Evolutionary conservation across 2,888 invertebrate genomes (phyloP).

Genomic region (Troilus luridus): DNA sequence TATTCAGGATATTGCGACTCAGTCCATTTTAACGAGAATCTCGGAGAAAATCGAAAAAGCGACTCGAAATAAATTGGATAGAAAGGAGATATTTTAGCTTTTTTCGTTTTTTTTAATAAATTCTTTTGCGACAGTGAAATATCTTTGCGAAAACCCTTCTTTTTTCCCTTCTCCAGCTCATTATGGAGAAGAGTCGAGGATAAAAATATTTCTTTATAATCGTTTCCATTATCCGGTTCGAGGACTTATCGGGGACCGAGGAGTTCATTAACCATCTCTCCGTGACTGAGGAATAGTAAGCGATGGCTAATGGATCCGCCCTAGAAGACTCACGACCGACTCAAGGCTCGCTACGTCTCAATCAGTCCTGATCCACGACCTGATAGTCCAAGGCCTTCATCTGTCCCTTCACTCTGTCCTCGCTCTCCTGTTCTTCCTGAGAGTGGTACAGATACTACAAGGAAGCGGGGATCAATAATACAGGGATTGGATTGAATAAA

Average conservation of each 20-base stretch:
- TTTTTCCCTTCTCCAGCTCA: neutral
- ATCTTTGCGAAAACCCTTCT: neutral
- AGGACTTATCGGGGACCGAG: neutral
- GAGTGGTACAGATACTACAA: neutral
- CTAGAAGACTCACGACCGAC: slow-evolving; percentile 26
- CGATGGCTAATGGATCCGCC: neutral
- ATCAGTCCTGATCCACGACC: slow-evolving; percentile 25
- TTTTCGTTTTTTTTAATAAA: neutral
- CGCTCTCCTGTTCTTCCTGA: neutral
- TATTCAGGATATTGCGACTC: neutral
- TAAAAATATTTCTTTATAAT: neutral
- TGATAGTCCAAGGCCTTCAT: neutral
- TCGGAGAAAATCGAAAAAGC: neutral
- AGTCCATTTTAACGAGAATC: neutral
- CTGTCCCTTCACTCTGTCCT: slow-evolving; percentile 9
- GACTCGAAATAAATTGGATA: neutral
- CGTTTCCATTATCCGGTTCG: neutral
- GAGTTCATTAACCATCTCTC: slow-evolving; percentile 31
- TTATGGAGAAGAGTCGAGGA: neutral
- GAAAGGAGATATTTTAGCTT: neutral
- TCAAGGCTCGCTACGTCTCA: slow-evolving; percentile 24
- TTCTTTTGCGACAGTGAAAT: neutral
- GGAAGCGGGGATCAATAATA: no score
- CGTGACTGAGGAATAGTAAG: slow-evolving; percentile 27
- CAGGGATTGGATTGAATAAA: no score